These are phyloP conservation scores for Bergia sp. DNA, from an alignment of 92 coral and sea anemone species.

Conservation along the genomic window DNA sequence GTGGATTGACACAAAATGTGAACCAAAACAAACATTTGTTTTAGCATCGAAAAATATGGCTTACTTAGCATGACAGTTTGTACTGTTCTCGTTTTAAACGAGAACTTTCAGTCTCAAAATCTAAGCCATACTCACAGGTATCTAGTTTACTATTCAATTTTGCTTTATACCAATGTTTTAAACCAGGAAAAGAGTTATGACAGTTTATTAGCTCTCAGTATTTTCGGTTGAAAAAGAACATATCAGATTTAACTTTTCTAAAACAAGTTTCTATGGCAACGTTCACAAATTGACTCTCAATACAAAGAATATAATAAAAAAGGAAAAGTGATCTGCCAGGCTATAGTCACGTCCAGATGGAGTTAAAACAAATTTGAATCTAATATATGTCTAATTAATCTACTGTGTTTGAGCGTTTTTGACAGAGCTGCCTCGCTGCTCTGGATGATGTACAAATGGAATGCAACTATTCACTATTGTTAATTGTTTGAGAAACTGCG, in stretches of 20 bases:
- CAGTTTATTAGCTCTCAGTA: not conserved
- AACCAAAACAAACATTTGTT: not conserved
- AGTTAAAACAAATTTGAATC: not conserved
- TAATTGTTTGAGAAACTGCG: not conserved
- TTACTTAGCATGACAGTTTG: not conserved
- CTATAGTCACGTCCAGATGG: not conserved
- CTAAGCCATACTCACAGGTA: no score
- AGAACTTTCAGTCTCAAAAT: not conserved
- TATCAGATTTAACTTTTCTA: no score
- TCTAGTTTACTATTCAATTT: not conserved
- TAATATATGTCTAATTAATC: not conserved
- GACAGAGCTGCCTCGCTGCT: not conserved
- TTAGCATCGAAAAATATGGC: not conserved
- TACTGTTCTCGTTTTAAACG: not conserved
- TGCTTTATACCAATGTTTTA: no score
- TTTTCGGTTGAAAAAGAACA: no score
- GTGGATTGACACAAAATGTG: not conserved
- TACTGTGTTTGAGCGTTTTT: not conserved
- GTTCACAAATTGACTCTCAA: not conserved
- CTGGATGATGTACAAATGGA: not conserved
- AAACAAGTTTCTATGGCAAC: not conserved
- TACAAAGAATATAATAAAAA: not conserved
- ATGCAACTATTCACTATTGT: not conserved
- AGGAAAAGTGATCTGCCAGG: not conserved
- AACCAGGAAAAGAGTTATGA: not conserved